These are phyloP conservation scores for Mungos mungo DNA, from an alignment of 2,113 vertebrate species.

Conservation along the genomic window DNA sequence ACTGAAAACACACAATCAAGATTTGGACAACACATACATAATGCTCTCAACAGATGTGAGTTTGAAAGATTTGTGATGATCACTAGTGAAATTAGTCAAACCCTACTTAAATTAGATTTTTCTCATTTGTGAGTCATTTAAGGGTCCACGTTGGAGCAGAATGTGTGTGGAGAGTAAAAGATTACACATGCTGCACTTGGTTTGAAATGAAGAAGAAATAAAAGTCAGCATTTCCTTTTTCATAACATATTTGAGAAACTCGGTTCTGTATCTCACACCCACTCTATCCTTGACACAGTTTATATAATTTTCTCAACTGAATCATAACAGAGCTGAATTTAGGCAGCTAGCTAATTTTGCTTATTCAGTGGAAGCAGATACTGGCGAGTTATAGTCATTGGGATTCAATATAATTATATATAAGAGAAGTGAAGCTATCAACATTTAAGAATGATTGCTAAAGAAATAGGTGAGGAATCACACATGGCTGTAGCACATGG, in stretches of 20 bases:
- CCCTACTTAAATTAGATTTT: constrained; percentile 72
- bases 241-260: not conserved
- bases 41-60: constrained; percentile 74
- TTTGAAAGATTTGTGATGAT: constrained; percentile 67
- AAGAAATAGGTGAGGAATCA: not conserved
- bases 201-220: constrained; percentile 38
- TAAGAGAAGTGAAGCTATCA: not conserved
- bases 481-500: rapidly evolving
- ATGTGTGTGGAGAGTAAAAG: constrained; percentile 12
- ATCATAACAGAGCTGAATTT: not conserved
- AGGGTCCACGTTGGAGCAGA: constrained; percentile 35
- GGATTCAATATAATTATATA: not conserved
- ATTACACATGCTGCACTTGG: constrained; percentile 48
- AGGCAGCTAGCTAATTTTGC: not conserved
- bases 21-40: constrained; percentile 74
- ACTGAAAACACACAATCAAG: constrained; percentile 75
- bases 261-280: not conserved
- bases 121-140: constrained; percentile 67
- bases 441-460: not conserved
- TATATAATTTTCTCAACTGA: constrained; percentile 38
- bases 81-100: constrained; percentile 67
- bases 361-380: constrained; percentile 14
- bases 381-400: not conserved
- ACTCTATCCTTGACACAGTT: not conserved
- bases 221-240: constrained; percentile 20